phyloP scores from a whole-genome alignment of 2,797 vertebrate genomes.

The Setipinna tenuifilis region DNA sequence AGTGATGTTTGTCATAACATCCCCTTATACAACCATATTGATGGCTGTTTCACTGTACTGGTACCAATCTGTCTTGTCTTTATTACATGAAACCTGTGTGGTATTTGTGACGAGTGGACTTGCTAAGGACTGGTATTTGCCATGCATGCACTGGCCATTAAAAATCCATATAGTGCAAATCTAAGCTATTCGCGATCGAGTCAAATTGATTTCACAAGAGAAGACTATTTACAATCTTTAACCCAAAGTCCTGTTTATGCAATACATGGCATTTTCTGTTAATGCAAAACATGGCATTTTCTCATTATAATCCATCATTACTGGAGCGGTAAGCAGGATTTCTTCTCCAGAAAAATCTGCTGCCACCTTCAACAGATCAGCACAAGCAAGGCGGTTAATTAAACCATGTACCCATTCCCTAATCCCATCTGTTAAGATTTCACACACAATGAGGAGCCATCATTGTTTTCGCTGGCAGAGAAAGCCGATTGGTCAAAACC shows the following conservation, averaged over 20 bases:
- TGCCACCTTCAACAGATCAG: conserved; percentile 21
- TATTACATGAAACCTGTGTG: not conserved
- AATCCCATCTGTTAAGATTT: too few relatives aligned
- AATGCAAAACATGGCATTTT: not conserved
- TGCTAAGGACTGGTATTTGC: not conserved
- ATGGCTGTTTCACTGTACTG: not conserved
- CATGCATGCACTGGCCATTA: not conserved
- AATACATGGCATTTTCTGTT: not conserved
- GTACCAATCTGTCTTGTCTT: not conserved
- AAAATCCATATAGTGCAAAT: not conserved
- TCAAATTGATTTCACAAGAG: not conserved
- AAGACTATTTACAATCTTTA: not conserved
- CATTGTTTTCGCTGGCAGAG: not conserved
- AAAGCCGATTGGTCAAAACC: not conserved
- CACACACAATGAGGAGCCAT: not conserved
- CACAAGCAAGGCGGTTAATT: conserved; percentile 13
- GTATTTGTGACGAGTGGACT: not conserved
- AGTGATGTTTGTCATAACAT: not conserved
- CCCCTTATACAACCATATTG: not conserved
- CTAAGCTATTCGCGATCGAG: not conserved
- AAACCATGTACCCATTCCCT: not conserved
- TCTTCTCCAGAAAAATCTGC: conserved; percentile 1
- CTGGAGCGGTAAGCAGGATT: not conserved
- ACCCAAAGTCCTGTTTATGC: not conserved
- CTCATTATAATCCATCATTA: conserved; percentile 20